Base-by-base conservation (phyloP, 2,113 vertebrate genomes). In the Sander lucioperca region DNA sequence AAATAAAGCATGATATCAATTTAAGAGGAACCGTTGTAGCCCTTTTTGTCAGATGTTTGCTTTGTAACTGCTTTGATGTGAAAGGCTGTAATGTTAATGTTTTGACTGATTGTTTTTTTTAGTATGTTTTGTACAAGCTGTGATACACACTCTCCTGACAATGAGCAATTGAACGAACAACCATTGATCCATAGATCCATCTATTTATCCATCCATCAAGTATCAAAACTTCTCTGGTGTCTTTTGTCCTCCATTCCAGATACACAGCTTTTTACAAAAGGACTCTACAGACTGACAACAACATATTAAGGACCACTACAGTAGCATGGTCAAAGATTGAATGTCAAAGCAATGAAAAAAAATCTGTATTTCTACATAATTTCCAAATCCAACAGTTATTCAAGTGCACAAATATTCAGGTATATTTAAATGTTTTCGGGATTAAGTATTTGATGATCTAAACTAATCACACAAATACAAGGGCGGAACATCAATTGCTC, bases 401-500 rank as follows among this genome's bases (percentile, higher is more conserved):
- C 5, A 66, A 27, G 63, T 67, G 21, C 36, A 30, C n/a, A 61
- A 61, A 68, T 30, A 88, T 14, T 33, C 9, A 65, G 10, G 10
- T 10, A 56, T 25, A 71, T 70, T 18, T 68, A 23, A 23, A 64
- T 68, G n/a, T 19, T 18, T 27, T 75, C 27, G 73, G 50, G 5
- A 39, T 56, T 58, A 65, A 65, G 45, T 61, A 50, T 48, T 54
- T 50, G 30, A 80, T 78, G 21, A 86, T 36, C 57, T 47, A 62
- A 65, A 83, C 53, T 57, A 70, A 83, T 80, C 27, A 88, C 64
- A 85, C 33, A 77, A 85, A 74, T 53, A 82, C 73, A 50, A 63
- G 48, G 59, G 27, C 21, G 65, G 69, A 84, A 67, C 57, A 68
- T 82, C 21, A 56, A 43, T 51, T 66, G 68, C 70, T 70, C 7